Percentiles rank a stretch among this genome's conserved stretches.
phyloP scores from a whole-genome alignment of 2,888 invertebrate species.

The Mimachlamys varia region DNA sequence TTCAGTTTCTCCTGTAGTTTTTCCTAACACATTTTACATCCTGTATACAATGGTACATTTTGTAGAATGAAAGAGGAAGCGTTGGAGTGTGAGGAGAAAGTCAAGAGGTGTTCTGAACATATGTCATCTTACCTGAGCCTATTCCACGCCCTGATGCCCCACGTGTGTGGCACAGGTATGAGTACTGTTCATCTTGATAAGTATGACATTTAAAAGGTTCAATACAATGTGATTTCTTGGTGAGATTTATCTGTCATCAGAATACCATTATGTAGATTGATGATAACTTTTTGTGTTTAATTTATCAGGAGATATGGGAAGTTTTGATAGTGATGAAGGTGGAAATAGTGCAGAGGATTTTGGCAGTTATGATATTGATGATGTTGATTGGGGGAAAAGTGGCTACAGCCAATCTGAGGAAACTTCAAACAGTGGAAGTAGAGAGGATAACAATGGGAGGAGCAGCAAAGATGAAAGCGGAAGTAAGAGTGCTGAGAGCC shows the following conservation, averaged over 20 bases:
- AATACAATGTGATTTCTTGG: not conserved
- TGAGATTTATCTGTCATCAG: not conserved
- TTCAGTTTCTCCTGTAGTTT: too few relatives aligned
- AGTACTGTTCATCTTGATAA: not conserved
- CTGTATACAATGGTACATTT: too few relatives aligned
- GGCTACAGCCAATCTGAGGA: not conserved
- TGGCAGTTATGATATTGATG: not conserved
- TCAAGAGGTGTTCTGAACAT: not conserved
- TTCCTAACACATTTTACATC: too few relatives aligned
- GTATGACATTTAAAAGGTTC: not conserved
- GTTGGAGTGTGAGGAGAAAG: not conserved
- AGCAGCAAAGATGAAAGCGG: not conserved
- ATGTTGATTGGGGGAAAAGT: not conserved
- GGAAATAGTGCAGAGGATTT: not conserved
- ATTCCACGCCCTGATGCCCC: not conserved
- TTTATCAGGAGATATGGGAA: not conserved
- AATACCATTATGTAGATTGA: not conserved
- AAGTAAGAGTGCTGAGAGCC: not conserved
- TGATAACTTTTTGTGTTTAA: not conserved
- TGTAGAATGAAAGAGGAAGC: not conserved
- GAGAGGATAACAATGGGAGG: not conserved
- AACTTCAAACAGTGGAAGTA: not conserved
- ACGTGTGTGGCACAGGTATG: not conserved
- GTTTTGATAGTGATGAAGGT: not conserved
- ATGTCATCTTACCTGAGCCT: not conserved